These are phyloP conservation scores for Sturnira hondurensis DNA, from an alignment of 2,113 vertebrate species.

Conservation along the genomic window DNA sequence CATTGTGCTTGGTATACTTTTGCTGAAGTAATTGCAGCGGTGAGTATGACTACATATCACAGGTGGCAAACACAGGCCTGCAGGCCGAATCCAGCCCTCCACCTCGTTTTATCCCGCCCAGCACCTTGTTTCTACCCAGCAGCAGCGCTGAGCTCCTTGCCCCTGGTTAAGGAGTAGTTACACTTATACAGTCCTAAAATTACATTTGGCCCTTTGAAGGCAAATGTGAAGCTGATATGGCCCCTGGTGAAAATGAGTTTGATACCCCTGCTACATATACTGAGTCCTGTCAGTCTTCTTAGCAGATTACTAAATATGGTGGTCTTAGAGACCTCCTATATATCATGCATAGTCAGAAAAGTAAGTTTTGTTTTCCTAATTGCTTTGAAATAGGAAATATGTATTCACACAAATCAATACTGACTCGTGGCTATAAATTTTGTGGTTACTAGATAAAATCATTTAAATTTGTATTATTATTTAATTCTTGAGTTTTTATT, in stretches of 20 bases:
- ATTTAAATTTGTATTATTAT: neutral
- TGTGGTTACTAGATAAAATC: neutral
- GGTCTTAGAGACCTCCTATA: neutral
- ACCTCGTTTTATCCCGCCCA: no score
- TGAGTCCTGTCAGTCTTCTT: neutral
- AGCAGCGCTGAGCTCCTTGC: no score
- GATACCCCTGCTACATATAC: neutral
- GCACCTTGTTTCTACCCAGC: no score
- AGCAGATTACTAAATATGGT: neutral
- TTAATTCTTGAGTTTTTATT: constrained; percentile 31
- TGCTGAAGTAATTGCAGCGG: neutral
- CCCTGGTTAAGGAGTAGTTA: no score
- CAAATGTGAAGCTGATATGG: no score
- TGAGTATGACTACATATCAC: neutral
- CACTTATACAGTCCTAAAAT: no score
- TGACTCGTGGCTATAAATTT: neutral
- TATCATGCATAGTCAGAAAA: neutral
- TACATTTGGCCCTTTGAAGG: no score
- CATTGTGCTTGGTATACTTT: neutral
- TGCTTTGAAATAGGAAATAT: constrained; percentile 15
- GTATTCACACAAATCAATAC: neutral
- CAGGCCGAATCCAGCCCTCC: no score
- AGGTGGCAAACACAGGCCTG: no score
- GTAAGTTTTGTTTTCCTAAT: neutral
- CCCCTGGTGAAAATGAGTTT: no score